phyloP scores from a whole-genome alignment of 2,113 vertebrate genomes.

The Papio anubis region DNA sequence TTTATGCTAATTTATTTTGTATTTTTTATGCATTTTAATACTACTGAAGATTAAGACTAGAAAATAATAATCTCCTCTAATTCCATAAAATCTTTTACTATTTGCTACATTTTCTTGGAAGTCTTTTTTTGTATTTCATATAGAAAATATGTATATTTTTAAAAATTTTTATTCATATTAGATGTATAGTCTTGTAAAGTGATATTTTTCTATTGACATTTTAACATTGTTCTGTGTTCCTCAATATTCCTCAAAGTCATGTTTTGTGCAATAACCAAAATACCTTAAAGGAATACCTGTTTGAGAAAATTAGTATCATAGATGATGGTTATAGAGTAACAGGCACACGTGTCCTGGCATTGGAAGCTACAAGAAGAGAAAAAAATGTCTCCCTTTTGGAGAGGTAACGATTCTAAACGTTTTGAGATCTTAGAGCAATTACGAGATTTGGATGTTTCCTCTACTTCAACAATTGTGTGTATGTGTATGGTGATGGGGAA shows the following conservation, averaged over 20 bases:
- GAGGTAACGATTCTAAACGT: not conserved
- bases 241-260: not conserved
- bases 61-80: not conserved
- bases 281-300: not conserved
- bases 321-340: not conserved
- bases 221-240: not conserved
- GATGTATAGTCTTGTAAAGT: not conserved
- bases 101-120: not conserved
- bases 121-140: not conserved
- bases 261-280: not conserved
- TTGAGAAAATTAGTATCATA: not conserved
- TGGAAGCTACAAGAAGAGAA: not conserved
- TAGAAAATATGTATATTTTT: not conserved
- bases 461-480: not conserved
- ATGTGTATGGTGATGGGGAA: not conserved
- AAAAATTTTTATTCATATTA: not conserved
- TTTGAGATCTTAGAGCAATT: not conserved
- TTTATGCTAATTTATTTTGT: not conserved
- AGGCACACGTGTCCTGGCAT: not conserved
- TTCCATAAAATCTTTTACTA: not conserved
- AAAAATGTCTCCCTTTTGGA: not conserved
- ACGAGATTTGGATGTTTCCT: not conserved
- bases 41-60: constrained; percentile 1
- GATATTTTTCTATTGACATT: not conserved
- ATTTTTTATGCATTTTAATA: not conserved